Base-by-base conservation (phyloP, 2,797 vertebrate genomes). In the Melanotaenia nigrans region DNA sequence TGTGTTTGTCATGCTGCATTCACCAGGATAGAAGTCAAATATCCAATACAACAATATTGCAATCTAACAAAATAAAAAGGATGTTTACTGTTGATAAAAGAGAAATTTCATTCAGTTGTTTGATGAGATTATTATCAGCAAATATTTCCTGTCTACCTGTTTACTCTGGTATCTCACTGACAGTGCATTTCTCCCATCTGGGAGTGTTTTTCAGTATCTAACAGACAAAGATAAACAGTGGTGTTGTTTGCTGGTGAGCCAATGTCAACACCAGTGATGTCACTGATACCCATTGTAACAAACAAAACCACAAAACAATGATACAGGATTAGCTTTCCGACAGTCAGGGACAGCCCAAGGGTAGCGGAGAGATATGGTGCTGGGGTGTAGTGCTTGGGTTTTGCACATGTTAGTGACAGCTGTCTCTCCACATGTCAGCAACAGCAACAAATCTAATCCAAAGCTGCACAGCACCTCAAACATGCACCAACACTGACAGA, bases 111-210 rank as follows among this genome's bases (percentile, higher is more conserved):
- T 85, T 91, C 85, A 73, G 87, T 77, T 87, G 86, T 91, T 89
- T 90, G 87, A 92, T 76, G 83, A 90, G 90, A 92, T 91, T 91
- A 89, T 90, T 90, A 92, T 91, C 86, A 77, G 90, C 87, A 89
- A 92, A 92, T 90, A 90, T 85, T 88, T 77, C 80, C 77, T 66
- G 76, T 70, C 77, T 79, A 81, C 79, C 80, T 90, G 72, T 93
- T 92, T 92, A 81, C 85, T 84, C 80, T 81, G 78, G 71, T 74
- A 86, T 89, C 82, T 88, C 83, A 62, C 81, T 85, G 81, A 79
- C 84, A 71, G 84, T 53, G 56, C 71, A 70, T 60, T 70, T 74
- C 72, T 79, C 69, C 85, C 89, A 92, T 92, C 90, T 90, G 86
- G 80, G 83, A 83, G 59, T 93, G 87, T 89, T 90, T 92, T 90